These are phyloP conservation scores for Myotis yumanensis DNA, from an alignment of 2,113 vertebrate genomes.

Conservation along the genomic window DNA sequence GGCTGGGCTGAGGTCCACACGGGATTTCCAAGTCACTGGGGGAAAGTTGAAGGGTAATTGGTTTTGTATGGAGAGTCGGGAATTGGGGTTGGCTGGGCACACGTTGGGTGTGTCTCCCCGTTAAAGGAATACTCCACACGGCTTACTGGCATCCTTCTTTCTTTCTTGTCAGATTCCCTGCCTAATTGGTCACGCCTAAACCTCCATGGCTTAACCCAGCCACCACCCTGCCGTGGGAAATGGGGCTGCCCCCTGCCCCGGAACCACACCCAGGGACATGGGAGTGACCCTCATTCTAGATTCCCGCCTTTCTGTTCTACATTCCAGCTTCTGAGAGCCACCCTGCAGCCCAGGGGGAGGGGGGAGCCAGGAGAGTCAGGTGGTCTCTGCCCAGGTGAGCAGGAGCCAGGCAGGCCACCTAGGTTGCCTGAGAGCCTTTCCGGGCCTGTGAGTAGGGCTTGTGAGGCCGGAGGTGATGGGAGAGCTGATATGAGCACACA, in stretches of 20 bases:
- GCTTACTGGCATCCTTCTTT: neutral
- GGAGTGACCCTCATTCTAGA: neutral
- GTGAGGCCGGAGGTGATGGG: neutral
- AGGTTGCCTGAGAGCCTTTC: neutral
- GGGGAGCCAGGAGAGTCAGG: neutral
- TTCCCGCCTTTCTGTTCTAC: neutral
- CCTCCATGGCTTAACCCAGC: neutral
- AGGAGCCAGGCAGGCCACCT: neutral
- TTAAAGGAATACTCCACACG: neutral
- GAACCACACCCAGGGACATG: accelerated
- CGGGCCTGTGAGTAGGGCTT: neutral
- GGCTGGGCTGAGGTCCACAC: neutral
- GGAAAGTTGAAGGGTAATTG: neutral
- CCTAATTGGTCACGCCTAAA: neutral
- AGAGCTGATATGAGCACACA: accelerated
- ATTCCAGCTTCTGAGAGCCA: neutral
- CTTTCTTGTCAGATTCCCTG: neutral
- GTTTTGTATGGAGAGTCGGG: neutral
- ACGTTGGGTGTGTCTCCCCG: neutral
- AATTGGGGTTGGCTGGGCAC: neutral
- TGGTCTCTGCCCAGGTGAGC: neutral
- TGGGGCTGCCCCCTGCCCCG: neutral
- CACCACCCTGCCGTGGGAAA: neutral
- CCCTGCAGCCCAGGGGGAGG: neutral
- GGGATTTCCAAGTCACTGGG: neutral